Conservation (phyloP, 1,140 invertebrate genomes). For the Caenorhabditis remanei region DNA sequence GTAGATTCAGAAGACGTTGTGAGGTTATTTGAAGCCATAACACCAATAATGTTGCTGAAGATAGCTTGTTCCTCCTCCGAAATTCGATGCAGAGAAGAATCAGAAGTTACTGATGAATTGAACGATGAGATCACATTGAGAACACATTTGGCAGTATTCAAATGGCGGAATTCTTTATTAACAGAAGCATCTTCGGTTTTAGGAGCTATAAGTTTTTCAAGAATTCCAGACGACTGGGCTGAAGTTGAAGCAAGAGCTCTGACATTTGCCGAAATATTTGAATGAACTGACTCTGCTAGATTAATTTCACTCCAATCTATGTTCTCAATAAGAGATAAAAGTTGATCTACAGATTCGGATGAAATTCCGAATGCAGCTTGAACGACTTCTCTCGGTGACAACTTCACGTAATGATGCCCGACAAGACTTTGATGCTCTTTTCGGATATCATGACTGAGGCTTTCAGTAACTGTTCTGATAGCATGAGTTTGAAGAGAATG, state of each 20-base stretch:
- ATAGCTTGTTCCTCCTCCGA: conserved; percentile 17
- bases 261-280: conserved; percentile 34
- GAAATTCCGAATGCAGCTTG: conserved; percentile 40
- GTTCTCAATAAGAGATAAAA: conserved; percentile 20
- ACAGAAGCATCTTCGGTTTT: background rate
- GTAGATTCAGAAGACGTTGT: background rate
- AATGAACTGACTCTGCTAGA: background rate
- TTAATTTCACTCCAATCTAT: conserved; percentile 32
- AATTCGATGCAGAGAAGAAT: background rate
- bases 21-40: conserved; percentile 26
- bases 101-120: background rate
- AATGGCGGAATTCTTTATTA: background rate
- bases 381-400: conserved; percentile 27
- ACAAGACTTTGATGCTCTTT: background rate
- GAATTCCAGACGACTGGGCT: conserved; percentile 20
- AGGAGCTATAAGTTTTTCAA: conserved; percentile 2
- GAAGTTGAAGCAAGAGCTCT: conserved; percentile 16
- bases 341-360: background rate
- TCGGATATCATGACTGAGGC: background rate
- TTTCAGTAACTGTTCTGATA: conserved; percentile 21
- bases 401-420: background rate
- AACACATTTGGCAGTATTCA: conserved; percentile 29
- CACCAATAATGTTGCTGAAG: background rate
- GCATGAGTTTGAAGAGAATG: conserved; percentile 43
- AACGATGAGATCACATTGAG: conserved; percentile 38